phyloP scores from a whole-genome alignment of 1,140 invertebrate genomes.

The Trissolcus basalis region DNA sequence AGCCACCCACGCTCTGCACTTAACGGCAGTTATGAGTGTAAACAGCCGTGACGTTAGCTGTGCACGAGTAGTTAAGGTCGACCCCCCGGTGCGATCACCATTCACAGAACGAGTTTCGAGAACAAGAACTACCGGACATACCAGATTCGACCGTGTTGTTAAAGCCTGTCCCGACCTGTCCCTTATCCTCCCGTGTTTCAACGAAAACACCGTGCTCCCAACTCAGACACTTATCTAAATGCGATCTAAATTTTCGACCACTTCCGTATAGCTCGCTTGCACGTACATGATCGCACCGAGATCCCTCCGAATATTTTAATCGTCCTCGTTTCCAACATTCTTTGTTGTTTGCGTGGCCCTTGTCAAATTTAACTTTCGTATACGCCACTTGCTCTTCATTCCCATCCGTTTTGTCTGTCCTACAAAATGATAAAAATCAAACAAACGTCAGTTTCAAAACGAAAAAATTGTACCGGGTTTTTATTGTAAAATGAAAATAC shows the following conservation, averaged over 20 bases:
- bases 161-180: constrained; percentile 49
- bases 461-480: too few species aligned
- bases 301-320: constrained; percentile 46
- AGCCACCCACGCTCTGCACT: constrained; percentile 68
- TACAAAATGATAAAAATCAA: too few species aligned
- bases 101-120: constrained; percentile 66
- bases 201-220: constrained; percentile 20
- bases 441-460: too few species aligned
- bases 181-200: constrained; percentile 37
- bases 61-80: constrained; percentile 66
- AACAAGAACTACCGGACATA: constrained; percentile 66
- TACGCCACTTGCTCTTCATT: too few species aligned
- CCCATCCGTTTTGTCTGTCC: too few species aligned
- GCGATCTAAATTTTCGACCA: constrained; percentile 51
- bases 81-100: constrained; percentile 66
- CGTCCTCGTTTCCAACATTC: constrained; percentile 33
- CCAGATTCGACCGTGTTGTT: constrained; percentile 62
- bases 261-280: constrained; percentile 38
- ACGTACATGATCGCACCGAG: constrained; percentile 34
- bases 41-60: constrained; percentile 65
- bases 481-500: too few species aligned
- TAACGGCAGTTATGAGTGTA: constrained; percentile 69
- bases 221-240: constrained; percentile 47
- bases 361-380: constrained; percentile 9
- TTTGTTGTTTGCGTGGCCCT: constrained; percentile 14